Evolutionary conservation across 2,797 vertebrate genomes (phyloP).

Genomic region (Buceros bicornis): DNA sequence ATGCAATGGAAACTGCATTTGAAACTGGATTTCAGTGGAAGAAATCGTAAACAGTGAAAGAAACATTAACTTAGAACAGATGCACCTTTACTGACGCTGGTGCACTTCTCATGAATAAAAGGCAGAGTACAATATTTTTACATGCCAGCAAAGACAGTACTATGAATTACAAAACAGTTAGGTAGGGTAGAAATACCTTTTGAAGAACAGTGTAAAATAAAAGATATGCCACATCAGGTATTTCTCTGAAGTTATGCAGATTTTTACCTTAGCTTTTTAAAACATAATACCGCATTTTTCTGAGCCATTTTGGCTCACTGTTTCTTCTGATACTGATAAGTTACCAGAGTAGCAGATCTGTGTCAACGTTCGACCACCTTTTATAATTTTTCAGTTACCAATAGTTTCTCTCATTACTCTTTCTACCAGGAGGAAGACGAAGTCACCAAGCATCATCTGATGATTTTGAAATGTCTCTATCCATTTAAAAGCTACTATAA

Average conservation of each 20-base stretch:
- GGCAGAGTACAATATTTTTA: neutral
- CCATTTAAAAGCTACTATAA: neutral
- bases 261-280: neutral
- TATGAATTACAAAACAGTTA: neutral
- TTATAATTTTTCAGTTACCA: neutral
- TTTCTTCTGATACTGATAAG: neutral
- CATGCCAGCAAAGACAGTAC: neutral
- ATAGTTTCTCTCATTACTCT: neutral
- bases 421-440: neutral
- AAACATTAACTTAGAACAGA: neutral
- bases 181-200: neutral
- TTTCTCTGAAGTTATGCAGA: neutral
- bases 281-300: neutral
- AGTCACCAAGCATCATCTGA: neutral
- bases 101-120: neutral
- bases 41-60: neutral
- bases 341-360: neutral
- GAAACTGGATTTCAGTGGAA: neutral
- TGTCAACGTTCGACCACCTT: neutral
- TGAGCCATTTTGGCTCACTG: neutral
- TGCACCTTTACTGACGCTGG: neutral
- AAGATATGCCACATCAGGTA: neutral
- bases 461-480: neutral
- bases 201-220: neutral
- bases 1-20: neutral